phyloP scores from a whole-genome alignment of 2,888 invertebrate species.

The Acrobasis suavella region DNA sequence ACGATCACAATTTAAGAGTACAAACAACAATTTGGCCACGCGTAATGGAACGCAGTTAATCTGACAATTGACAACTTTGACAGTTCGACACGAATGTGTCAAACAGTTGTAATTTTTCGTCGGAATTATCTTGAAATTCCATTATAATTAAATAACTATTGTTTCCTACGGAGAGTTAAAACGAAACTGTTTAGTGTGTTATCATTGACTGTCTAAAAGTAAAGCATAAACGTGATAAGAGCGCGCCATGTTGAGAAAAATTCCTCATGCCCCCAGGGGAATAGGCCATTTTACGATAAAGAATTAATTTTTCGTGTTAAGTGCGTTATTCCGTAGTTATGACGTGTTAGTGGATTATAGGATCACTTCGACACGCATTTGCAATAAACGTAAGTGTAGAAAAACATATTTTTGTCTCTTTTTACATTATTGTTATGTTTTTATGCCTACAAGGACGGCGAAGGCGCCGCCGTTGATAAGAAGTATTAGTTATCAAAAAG shows the following conservation, averaged over 20 bases:
- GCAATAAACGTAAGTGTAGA: slow-evolving; percentile 26
- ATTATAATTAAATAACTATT: slow-evolving; percentile 6
- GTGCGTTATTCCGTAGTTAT: slow-evolving; percentile 32
- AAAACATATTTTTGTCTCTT: slow-evolving; percentile 8
- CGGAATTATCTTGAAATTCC: slow-evolving; percentile 19
- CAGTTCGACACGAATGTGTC: slow-evolving; percentile 26
- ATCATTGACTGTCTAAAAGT: slow-evolving; percentile 4
- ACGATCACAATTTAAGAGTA: no score
- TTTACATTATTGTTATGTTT: slow-evolving; percentile 11
- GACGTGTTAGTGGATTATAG: slow-evolving; percentile 34
- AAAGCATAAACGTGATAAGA: neutral
- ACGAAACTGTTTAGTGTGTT: slow-evolving; percentile 3
- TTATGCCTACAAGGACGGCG: neutral
- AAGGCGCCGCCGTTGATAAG: slow-evolving; percentile 12
- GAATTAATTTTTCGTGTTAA: slow-evolving; percentile 25
- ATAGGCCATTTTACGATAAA: slow-evolving; percentile 36
- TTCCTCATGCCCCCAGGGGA: slow-evolving; percentile 32
- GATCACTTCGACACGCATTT: slow-evolving; percentile 21
- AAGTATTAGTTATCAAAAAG: neutral
- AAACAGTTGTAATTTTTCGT: slow-evolving; percentile 25
- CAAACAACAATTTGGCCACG: neutral
- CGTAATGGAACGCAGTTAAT: slow-evolving; percentile 11
- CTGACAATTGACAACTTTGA: slow-evolving; percentile 6
- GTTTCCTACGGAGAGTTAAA: neutral
- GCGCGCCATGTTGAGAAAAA: slow-evolving; percentile 22